A percentile compares a stretch with the other conserved stretches of the same genome.
These are phyloP conservation scores for Eumaeus atala DNA, from an alignment of 1,140 invertebrate genomes.

Conservation along the genomic window DNA sequence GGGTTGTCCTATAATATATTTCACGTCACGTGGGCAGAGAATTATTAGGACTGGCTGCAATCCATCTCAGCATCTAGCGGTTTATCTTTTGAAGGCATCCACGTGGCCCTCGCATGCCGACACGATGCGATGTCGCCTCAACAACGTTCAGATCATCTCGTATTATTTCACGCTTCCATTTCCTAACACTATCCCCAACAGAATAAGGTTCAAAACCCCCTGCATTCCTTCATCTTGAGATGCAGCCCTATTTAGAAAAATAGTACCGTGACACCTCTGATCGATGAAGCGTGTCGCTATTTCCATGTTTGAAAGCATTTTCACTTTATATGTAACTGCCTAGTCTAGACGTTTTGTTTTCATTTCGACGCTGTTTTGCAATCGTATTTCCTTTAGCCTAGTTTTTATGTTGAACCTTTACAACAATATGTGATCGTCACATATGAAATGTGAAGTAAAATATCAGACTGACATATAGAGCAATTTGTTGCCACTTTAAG, in stretches of 20 bases:
- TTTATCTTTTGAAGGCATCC: constrained; percentile 58
- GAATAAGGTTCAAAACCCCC: background rate
- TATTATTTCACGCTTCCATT: constrained; percentile 32
- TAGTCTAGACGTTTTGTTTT: constrained; percentile 19
- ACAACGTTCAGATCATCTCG: constrained; percentile 45
- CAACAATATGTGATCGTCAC: too few relatives aligned
- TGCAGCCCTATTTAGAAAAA: constrained; percentile 40
- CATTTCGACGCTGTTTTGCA: constrained; percentile 9
- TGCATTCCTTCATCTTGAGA: constrained; percentile 14
- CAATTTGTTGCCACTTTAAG: too few relatives aligned
- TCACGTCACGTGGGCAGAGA: constrained; percentile 32
- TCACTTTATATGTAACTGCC: constrained; percentile 5
- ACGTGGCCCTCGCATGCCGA: constrained; percentile 39
- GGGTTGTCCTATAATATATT: constrained; percentile 28
- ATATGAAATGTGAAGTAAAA: too few relatives aligned
- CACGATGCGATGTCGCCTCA: constrained; percentile 41
- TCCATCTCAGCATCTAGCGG: constrained; percentile 42
- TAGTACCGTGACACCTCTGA: constrained; percentile 34
- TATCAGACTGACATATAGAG: too few relatives aligned
- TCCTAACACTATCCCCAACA: background rate
- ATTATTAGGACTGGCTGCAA: constrained; percentile 34
- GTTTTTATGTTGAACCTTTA: too few relatives aligned
- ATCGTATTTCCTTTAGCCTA: constrained; percentile 4
- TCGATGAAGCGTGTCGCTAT: constrained; percentile 40
- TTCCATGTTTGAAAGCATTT: constrained; percentile 26